phyloP scores from a whole-genome alignment of 2,888 invertebrate genomes.

The Cephonodes hylas region DNA sequence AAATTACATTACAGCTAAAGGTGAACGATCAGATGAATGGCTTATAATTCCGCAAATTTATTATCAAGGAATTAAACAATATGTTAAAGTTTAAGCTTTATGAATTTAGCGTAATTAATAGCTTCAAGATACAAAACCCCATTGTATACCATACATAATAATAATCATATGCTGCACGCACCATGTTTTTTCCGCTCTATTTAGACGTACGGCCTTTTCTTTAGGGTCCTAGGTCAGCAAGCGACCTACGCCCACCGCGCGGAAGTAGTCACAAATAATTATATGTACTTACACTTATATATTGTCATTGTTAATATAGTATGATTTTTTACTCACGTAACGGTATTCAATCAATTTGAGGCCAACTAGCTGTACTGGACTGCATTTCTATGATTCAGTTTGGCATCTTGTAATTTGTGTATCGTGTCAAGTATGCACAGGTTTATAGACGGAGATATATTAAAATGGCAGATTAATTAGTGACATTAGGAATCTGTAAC shows the following conservation, averaged over 20 bases:
- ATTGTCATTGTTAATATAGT: slow-evolving; percentile 6
- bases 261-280: slow-evolving; percentile 28
- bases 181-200: slow-evolving; percentile 6
- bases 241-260: slow-evolving; percentile 28
- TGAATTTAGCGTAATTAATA: neutral
- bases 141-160: neutral
- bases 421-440: neutral
- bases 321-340: neutral
- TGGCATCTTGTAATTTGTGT: neutral
- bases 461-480: neutral
- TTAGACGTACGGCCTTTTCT: slow-evolving; percentile 27
- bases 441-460: neutral
- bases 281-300: slow-evolving; percentile 20
- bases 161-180: neutral
- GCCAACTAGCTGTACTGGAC: slow-evolving; percentile 2
- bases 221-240: slow-evolving; percentile 32
- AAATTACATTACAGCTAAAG: slow-evolving; percentile 1
- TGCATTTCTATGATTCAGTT: neutral
- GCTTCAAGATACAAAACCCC: neutral
- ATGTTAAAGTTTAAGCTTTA: neutral
- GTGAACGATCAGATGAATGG: neutral
- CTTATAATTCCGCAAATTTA: neutral
- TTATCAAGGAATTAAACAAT: neutral
- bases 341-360: neutral
- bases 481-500: neutral